These are phyloP conservation scores for Agriopis leucophaearia DNA, from an alignment of 2,888 invertebrate genomes.

Conservation along the genomic window DNA sequence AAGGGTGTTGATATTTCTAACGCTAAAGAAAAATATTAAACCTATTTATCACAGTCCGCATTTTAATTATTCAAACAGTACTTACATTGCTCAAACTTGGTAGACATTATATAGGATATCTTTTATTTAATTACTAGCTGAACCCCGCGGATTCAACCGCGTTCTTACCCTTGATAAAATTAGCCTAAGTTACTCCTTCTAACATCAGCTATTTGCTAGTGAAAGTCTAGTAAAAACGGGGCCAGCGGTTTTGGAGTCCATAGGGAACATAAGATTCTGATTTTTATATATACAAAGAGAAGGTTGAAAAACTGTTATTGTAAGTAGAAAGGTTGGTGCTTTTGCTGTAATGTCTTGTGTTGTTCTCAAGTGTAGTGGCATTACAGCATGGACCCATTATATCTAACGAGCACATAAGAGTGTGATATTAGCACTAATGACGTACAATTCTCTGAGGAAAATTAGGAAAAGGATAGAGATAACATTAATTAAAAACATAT, in stretches of 20 bases:
- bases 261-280: too few relatives aligned
- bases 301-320: not conserved
- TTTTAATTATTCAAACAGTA: slow-evolving; percentile 25
- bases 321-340: not conserved
- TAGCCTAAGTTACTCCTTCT: too few relatives aligned
- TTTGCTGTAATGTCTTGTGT: slow-evolving; percentile 15
- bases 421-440: slow-evolving; percentile 33
- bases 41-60: slow-evolving; percentile 29
- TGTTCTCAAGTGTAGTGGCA: slow-evolving; percentile 22
- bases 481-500: slow-evolving; percentile 22
- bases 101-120: slow-evolving; percentile 6
- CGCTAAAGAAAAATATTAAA: slow-evolving; percentile 23
- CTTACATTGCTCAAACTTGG: not conserved
- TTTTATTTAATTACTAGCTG: slow-evolving; percentile 17
- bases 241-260: too few relatives aligned
- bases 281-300: slow-evolving; percentile 1
- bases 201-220: too few relatives aligned
- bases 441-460: slow-evolving; percentile 23
- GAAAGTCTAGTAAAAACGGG: too few relatives aligned
- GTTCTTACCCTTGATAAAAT: too few relatives aligned
- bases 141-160: too few relatives aligned
- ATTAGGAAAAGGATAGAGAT: slow-evolving; percentile 23
- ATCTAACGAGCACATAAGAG: slow-evolving; percentile 23
- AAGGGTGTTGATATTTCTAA: slow-evolving; percentile 13
- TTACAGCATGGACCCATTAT: slow-evolving; percentile 31